Conservation (phyloP, 1,140 invertebrate genomes). For the Chrysoperla carnea region DNA sequence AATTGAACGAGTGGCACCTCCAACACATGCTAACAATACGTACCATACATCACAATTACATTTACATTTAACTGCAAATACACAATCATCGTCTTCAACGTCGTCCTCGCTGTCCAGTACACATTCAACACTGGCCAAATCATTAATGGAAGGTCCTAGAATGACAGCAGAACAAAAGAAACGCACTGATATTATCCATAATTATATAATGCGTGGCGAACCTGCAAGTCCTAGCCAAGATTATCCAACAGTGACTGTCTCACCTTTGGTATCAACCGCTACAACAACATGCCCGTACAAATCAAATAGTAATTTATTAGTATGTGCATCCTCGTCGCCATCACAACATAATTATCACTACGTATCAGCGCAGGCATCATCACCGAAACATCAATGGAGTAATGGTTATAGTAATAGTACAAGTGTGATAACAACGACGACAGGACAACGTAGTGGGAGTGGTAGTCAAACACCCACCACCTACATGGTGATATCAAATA, state of each 20-base stretch:
- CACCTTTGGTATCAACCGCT: slow-evolving; percentile 13
- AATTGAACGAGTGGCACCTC: not conserved
- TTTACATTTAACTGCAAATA: slow-evolving; percentile 23
- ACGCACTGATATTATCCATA: slow-evolving; percentile 74
- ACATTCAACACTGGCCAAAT: slow-evolving; percentile 72
- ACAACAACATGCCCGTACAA: slow-evolving; percentile 21
- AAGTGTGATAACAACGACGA: slow-evolving; percentile 13
- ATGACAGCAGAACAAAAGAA: slow-evolving; percentile 80
- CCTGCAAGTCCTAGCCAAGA: slow-evolving; percentile 14
- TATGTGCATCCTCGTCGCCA: slow-evolving; percentile 18
- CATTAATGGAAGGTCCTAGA: slow-evolving; percentile 70
- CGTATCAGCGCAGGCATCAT: slow-evolving; percentile 15
- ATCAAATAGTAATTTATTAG: slow-evolving; percentile 4
- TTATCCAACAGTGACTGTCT: slow-evolving; percentile 7
- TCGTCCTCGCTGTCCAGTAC: slow-evolving; percentile 50
- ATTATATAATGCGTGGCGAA: slow-evolving; percentile 67
- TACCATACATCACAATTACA: slow-evolving; percentile 22
- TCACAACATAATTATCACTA: slow-evolving; percentile 26
- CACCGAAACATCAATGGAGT: slow-evolving; percentile 11
- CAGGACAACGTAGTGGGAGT: slow-evolving; percentile 6
- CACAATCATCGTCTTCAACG: slow-evolving; percentile 19
- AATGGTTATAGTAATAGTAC: slow-evolving; percentile 5
- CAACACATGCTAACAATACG: slow-evolving; percentile 3
- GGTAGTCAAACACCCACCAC: slow-evolving; percentile 11
- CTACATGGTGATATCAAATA: slow-evolving; percentile 11